phyloP scores from a whole-genome alignment of 2,113 vertebrate species.

The Cephalopholis sonnerati region DNA sequence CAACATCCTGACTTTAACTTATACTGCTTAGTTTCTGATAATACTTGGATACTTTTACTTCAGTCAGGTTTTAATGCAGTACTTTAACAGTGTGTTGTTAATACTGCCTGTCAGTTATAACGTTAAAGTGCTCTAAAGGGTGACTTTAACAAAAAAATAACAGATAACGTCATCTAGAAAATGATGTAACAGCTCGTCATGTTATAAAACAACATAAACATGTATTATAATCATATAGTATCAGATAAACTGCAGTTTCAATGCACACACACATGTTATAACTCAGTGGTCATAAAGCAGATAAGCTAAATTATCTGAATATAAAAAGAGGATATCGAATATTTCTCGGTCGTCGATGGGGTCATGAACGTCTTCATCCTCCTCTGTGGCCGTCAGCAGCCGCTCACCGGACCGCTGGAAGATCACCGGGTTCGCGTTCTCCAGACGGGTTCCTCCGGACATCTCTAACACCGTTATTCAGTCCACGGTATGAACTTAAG shows the following conservation, averaged over 20 bases:
- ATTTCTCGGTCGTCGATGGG: conserved; percentile 80
- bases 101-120: no score
- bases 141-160: no score
- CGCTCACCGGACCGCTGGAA: conserved; percentile 75
- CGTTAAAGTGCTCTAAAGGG: no score
- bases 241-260: neutral
- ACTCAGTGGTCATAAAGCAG: neutral
- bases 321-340: conserved; percentile 76
- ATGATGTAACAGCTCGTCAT: neutral
- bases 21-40: no score
- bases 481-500: neutral
- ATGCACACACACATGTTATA: no score
- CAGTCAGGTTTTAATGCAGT: no score
- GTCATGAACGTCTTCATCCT: conserved; percentile 76
- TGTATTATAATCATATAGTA: neutral
- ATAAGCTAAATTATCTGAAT: neutral
- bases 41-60: no score
- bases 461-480: neutral
- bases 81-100: no score
- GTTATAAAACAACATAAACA: neutral
- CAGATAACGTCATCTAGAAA: no score
- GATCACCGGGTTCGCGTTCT: conserved; percentile 76
- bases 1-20: no score
- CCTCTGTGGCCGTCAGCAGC: conserved; percentile 56
- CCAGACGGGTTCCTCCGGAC: conserved; percentile 60